phyloP scores from a whole-genome alignment of 2,888 invertebrate genomes.

The Tenodera sinensis region DNA sequence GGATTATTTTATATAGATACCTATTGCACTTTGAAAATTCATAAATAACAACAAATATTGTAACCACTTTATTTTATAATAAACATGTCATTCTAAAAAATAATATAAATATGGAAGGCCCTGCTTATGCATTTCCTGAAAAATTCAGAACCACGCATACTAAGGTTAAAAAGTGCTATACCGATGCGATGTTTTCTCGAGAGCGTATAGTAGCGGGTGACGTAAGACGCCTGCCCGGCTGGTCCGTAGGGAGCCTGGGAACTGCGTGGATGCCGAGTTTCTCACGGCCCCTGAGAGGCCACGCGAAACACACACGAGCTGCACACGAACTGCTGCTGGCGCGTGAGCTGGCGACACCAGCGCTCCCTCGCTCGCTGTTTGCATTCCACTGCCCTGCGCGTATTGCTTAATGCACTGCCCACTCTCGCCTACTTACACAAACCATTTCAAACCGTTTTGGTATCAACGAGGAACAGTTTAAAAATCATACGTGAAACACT shows the following conservation, averaged over 20 bases:
- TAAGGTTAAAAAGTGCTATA: background rate
- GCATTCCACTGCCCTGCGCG: background rate
- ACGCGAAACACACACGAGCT: background rate
- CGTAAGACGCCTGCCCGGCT: background rate
- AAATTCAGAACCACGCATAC: too few relatives aligned
- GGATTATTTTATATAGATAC: too few relatives aligned
- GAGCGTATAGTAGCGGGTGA: background rate
- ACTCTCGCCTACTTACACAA: background rate
- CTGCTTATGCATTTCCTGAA: too few relatives aligned
- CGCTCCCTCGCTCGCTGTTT: background rate
- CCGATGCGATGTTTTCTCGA: background rate
- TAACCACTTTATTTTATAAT: too few relatives aligned
- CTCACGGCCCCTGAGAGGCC: background rate
- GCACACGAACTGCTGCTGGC: background rate
- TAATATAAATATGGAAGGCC: too few relatives aligned
- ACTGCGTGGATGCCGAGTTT: constrained; percentile 12
- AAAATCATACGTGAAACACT: too few relatives aligned
- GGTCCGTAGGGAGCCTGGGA: constrained; percentile 18
- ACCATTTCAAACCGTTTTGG: too few relatives aligned
- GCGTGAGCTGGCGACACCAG: background rate
- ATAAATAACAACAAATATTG: too few relatives aligned
- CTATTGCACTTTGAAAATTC: too few relatives aligned
- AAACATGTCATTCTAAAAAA: too few relatives aligned
- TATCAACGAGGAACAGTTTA: too few relatives aligned
- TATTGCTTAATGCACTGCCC: background rate